phyloP scores from a whole-genome alignment of 1,140 invertebrate species.

The Tetraneura akinire region DNA sequence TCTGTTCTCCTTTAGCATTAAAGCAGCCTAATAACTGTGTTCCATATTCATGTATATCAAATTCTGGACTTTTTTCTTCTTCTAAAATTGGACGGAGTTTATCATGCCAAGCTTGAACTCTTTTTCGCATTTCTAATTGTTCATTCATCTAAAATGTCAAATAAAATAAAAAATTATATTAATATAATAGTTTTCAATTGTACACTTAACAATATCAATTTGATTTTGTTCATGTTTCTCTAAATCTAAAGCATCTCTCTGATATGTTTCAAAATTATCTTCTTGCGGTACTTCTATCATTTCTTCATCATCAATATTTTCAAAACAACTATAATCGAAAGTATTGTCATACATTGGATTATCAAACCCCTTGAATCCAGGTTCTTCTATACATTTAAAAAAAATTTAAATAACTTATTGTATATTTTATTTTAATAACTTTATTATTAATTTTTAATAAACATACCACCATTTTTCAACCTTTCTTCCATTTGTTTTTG shows the following conservation, averaged over 20 bases:
- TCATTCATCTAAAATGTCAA: slow-evolving; percentile 52
- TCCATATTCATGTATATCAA: slow-evolving; percentile 64
- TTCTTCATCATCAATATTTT: too few species aligned
- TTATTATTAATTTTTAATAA: background rate
- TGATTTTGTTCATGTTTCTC: too few species aligned
- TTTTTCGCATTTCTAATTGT: slow-evolving; percentile 59
- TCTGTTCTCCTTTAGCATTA: slow-evolving; percentile 42
- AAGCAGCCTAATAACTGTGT: slow-evolving; percentile 58
- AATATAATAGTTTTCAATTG: too few species aligned
- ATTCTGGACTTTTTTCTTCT: slow-evolving; percentile 59
- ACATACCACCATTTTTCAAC: slow-evolving; percentile 35
- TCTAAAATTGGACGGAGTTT: slow-evolving; percentile 60
- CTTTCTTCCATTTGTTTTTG: slow-evolving; percentile 12
- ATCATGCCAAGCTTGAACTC: slow-evolving; percentile 62
- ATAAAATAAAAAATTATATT: too few species aligned
- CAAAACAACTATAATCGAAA: too few species aligned
- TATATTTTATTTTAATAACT: background rate
- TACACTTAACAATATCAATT: too few species aligned
- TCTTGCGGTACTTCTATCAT: too few species aligned
- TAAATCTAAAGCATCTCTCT: too few species aligned
- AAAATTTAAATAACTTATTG: background rate
- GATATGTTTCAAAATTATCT: too few species aligned
- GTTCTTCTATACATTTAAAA: slow-evolving; percentile 6
- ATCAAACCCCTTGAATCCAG: background rate
- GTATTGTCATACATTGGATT: too few species aligned